Conservation (phyloP, 2,797 vertebrate species). For the Paramormyrops hopkinsi region DNA sequence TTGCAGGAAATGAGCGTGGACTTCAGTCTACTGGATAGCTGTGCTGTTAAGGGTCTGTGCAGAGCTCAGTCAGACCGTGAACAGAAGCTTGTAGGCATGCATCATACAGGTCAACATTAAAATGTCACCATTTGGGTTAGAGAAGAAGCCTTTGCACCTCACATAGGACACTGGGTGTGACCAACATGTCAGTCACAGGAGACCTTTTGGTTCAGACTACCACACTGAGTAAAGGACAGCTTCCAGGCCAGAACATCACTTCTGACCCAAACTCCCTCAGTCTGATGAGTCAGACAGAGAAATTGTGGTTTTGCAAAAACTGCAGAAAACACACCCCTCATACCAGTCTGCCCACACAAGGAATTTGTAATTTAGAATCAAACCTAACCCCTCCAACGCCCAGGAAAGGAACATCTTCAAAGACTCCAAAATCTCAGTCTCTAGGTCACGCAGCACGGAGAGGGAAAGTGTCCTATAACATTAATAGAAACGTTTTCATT, state of each 20-base stretch:
- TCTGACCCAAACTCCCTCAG: neutral
- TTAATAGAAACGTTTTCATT: neutral
- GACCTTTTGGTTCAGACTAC: neutral
- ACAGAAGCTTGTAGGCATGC: neutral
- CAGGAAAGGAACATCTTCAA: neutral
- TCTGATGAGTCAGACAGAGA: neutral
- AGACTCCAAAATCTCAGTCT: neutral
- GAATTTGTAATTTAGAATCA: conserved; percentile 2
- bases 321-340: neutral
- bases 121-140: neutral
- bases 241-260: neutral
- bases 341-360: neutral
- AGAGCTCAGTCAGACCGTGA: neutral
- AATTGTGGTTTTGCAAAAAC: neutral
- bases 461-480: neutral
- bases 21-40: neutral
- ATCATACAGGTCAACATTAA: neutral
- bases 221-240: neutral
- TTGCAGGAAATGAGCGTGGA: neutral
- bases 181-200: neutral
- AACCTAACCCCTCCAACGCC: neutral
- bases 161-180: neutral
- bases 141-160: too few species aligned
- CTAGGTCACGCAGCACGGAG: neutral
- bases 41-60: neutral